Conservation (phyloP, 2,888 invertebrate species). For the Bimastos eiseni region DNA sequence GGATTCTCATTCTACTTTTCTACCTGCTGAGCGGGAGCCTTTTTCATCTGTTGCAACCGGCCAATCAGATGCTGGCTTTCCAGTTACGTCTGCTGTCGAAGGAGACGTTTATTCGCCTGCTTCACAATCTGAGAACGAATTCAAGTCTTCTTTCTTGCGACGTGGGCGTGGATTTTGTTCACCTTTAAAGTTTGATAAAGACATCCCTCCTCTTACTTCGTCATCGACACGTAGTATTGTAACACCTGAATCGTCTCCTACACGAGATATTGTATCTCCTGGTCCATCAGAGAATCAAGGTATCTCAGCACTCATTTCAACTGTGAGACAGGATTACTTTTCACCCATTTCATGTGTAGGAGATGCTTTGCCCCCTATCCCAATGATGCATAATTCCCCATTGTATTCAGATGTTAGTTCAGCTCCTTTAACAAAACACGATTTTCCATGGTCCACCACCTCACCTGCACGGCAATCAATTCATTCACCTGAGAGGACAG, state of each 20-base stretch:
- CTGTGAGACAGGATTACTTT: not conserved
- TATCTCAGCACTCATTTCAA: not conserved
- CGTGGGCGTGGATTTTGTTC: not conserved
- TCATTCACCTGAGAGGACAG: not conserved
- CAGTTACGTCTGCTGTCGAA: not conserved
- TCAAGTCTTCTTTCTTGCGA: not conserved
- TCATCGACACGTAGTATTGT: not conserved
- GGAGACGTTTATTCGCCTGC: not conserved
- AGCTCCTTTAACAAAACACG: not conserved
- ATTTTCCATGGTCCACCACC: not conserved
- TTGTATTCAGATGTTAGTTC: not conserved
- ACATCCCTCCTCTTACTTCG: not conserved
- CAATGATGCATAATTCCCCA: not conserved
- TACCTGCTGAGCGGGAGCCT: not conserved
- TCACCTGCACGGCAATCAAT: too few species aligned
- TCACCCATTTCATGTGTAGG: not conserved
- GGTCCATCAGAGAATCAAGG: not conserved
- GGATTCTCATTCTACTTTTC: not conserved
- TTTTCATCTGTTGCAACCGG: not conserved
- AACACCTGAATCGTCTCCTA: not conserved
- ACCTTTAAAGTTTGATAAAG: not conserved
- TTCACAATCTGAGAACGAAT: not conserved
- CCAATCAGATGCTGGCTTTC: not conserved
- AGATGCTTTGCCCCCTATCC: not conserved
- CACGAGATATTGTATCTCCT: not conserved